A percentile compares a stretch with the other conserved stretches of the same genome.
Conservation (phyloP, 2,888 invertebrate genomes). For the Catocala fraxini region DNA sequence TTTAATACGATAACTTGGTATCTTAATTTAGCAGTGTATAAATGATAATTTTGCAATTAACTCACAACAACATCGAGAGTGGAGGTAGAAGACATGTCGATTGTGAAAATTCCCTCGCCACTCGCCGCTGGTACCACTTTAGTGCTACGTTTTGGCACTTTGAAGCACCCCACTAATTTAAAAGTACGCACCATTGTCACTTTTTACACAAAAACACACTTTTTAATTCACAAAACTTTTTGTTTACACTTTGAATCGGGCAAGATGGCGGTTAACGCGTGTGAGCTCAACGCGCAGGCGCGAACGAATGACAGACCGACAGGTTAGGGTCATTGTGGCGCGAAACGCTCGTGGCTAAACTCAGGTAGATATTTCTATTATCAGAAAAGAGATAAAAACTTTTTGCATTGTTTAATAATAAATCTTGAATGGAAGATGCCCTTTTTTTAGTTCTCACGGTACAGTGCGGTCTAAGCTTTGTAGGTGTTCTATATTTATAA, state of each 20-base stretch:
- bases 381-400: constrained; percentile 33
- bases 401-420: constrained; percentile 31
- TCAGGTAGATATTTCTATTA: constrained; percentile 60
- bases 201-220: constrained; percentile 41
- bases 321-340: constrained; percentile 73
- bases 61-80: constrained; percentile 80
- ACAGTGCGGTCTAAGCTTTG: background rate
- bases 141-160: constrained; percentile 67
- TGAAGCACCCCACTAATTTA: constrained; percentile 74
- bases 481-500: too few species aligned
- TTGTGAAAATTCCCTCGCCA: constrained; percentile 75
- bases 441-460: constrained; percentile 27
- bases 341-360: constrained; percentile 61
- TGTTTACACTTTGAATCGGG: constrained; percentile 40
- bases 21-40: constrained; percentile 21
- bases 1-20: constrained; percentile 4
- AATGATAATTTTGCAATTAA: constrained; percentile 49
- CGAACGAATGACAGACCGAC: constrained; percentile 79
- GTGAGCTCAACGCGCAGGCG: constrained; percentile 70
- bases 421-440: constrained; percentile 8
- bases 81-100: constrained; percentile 76
- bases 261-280: constrained; percentile 55
- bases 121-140: constrained; percentile 75
- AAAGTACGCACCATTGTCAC: constrained; percentile 76
- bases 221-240: constrained; percentile 45